Conservation (phyloP, 2,888 invertebrate species). For the Monoplex corrugatus region DNA sequence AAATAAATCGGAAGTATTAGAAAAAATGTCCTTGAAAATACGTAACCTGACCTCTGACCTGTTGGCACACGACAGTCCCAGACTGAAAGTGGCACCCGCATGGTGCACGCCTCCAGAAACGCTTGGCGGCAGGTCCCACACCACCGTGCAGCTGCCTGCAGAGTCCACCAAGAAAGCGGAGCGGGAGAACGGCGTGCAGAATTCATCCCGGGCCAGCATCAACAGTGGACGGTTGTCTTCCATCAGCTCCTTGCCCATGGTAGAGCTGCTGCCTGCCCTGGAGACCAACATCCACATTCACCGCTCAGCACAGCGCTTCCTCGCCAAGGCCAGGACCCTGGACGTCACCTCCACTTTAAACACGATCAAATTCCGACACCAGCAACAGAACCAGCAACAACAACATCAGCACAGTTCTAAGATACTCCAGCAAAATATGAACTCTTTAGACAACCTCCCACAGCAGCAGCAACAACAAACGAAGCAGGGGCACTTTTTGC, state of each 20-base stretch:
- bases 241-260: slow-evolving; percentile 49
- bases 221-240: not conserved
- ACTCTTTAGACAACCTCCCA: not conserved
- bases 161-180: not conserved
- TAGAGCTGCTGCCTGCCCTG: slow-evolving; percentile 55
- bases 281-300: slow-evolving; percentile 43
- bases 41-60: not conserved
- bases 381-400: slow-evolving; percentile 30
- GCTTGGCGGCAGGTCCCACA: not conserved
- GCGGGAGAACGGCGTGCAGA: not conserved
- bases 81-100: too few relatives aligned
- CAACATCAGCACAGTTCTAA: not conserved
- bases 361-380: not conserved
- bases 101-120: too few relatives aligned
- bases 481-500: not conserved
- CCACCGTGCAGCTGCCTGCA: not conserved
- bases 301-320: slow-evolving; percentile 23
- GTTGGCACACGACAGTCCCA: not conserved
- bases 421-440: not conserved
- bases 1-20: not conserved
- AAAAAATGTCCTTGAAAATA: not conserved
- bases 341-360: slow-evolving; percentile 3
- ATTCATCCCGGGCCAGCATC: not conserved
- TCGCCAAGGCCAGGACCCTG: not conserved
- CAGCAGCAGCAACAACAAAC: not conserved